These are phyloP conservation scores for Leiothrix lutea DNA, from an alignment of 2,113 vertebrate species.

Conservation along the genomic window DNA sequence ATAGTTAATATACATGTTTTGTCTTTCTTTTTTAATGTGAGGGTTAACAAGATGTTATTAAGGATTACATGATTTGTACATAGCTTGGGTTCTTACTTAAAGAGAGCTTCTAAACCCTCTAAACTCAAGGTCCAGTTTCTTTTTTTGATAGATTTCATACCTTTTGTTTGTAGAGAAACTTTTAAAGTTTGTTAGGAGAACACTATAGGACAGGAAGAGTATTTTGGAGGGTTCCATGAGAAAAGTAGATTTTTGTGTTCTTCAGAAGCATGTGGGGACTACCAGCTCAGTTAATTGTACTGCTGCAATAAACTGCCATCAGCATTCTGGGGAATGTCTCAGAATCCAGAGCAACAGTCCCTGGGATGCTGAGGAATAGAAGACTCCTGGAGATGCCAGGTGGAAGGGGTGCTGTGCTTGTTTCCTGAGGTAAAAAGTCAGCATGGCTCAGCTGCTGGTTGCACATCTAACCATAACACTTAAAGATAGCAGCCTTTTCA, in stretches of 20 bases:
- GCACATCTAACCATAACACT: not conserved
- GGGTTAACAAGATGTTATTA: not conserved
- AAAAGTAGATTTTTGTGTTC: not conserved
- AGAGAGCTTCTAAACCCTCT: not conserved
- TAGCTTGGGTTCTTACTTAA: not conserved
- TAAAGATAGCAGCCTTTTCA: not conserved
- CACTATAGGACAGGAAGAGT: not conserved
- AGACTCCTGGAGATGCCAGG: not conserved
- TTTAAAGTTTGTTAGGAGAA: not conserved
- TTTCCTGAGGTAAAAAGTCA: not conserved
- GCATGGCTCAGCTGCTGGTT: not conserved
- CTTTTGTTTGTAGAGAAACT: not conserved
- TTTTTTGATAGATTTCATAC: not conserved
- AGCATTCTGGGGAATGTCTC: not conserved
- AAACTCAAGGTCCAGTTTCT: not conserved
- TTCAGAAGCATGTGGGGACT: not conserved
- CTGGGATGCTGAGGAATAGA: not conserved
- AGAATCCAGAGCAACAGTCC: not conserved
- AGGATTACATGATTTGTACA: not conserved
- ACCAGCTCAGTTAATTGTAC: not conserved
- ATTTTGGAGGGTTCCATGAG: not conserved
- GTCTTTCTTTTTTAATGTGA: not conserved
- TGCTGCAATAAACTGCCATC: not conserved
- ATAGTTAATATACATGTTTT: not conserved
- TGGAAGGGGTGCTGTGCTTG: not conserved